Conservation (phyloP, 2,113 vertebrate species). For the Ondatra zibethicus region DNA sequence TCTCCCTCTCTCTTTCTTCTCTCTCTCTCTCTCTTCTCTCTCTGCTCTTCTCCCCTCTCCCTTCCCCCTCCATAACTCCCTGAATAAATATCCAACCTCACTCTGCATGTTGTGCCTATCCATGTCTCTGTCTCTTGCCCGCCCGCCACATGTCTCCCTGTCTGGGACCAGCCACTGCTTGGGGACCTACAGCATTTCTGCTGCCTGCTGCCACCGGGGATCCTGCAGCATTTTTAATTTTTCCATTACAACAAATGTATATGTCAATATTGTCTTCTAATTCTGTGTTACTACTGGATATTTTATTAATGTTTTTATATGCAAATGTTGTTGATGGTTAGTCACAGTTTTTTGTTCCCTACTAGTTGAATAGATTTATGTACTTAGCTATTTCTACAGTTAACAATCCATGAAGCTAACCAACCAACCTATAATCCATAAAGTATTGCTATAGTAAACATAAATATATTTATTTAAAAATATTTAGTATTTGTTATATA, state of each 20-base stretch:
- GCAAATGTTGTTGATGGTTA: neutral
- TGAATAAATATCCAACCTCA: too few species aligned
- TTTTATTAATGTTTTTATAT: neutral
- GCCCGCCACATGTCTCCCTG: too few species aligned
- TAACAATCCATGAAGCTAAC: neutral
- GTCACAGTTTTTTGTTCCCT: neutral
- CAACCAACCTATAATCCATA: neutral
- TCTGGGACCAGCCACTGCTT: too few species aligned
- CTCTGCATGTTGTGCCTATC: too few species aligned
- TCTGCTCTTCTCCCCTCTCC: too few species aligned
- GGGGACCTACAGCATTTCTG: too few species aligned
- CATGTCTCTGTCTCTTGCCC: too few species aligned
- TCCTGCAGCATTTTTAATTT: too few species aligned
- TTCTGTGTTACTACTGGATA: neutral
- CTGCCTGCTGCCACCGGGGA: too few species aligned
- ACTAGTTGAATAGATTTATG: accelerated
- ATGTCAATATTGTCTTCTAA: neutral
- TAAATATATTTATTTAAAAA: neutral
- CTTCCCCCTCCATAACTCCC: too few species aligned
- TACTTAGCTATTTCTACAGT: neutral
- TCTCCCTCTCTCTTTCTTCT: too few species aligned
- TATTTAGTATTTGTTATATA: neutral
- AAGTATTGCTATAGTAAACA: neutral
- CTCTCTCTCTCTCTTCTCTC: too few species aligned
- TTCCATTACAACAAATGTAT: neutral